A percentile compares a stretch with the other conserved stretches of the same genome.
Evolutionary conservation across 2,797 vertebrate species (phyloP).

Genomic region (Anguilla megastoma): DNA sequence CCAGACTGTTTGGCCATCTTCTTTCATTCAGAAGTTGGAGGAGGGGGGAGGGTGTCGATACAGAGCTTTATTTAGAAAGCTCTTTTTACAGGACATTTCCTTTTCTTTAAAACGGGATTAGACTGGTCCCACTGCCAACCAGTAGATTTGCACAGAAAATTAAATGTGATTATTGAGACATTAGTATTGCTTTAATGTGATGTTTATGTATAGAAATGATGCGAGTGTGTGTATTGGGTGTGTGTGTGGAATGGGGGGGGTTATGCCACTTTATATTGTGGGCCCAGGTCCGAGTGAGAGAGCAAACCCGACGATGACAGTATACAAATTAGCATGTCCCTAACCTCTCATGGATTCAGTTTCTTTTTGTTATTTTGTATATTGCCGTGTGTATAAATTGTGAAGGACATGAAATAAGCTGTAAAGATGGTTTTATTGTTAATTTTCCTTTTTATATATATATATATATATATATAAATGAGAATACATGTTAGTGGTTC

Average conservation of each 20-base stretch:
- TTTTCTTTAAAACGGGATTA: constrained; percentile 65
- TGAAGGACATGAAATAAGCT: constrained; percentile 88
- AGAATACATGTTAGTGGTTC: constrained; percentile 87
- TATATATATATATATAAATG: constrained; percentile 69
- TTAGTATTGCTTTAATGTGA: constrained; percentile 76
- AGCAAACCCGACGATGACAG: constrained; percentile 55
- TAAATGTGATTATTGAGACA: constrained; percentile 88
- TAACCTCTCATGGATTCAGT: constrained; percentile 82
- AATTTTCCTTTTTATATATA: constrained; percentile 56
- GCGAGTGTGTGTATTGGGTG: neutral
- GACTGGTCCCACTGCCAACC: constrained; percentile 85
- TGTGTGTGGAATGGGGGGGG: neutral
- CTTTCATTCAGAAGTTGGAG: constrained; percentile 15
- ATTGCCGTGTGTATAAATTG: constrained; percentile 85
- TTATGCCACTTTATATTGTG: constrained; percentile 7
- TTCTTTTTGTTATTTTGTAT: constrained; percentile 82
- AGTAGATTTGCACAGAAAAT: constrained; percentile 91
- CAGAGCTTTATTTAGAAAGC: constrained; percentile 60
- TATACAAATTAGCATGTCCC: constrained; percentile 72
- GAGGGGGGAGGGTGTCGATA: constrained; percentile 41
- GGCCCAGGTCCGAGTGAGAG: neutral
- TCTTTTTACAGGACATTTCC: constrained; percentile 62
- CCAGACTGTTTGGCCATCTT: constrained; percentile 41
- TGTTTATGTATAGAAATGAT: constrained; percentile 30
- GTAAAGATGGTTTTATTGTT: constrained; percentile 73